These are phyloP conservation scores for Anagyrus pseudococci DNA, from an alignment of 2,888 invertebrate genomes.

Conservation along the genomic window DNA sequence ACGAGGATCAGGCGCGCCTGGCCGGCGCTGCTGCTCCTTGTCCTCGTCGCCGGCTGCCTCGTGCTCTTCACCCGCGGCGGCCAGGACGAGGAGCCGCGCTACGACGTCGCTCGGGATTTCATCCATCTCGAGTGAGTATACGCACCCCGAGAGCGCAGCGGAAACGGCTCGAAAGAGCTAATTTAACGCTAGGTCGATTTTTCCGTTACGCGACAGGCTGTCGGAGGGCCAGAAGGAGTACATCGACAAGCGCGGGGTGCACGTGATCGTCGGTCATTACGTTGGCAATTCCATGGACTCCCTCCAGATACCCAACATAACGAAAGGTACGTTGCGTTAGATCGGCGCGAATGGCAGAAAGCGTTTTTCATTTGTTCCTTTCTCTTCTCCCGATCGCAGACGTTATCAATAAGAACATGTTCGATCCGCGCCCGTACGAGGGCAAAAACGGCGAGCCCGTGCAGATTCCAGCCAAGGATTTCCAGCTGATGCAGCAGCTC, in stretches of 20 bases:
- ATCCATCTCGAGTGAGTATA: slow-evolving; percentile 34
- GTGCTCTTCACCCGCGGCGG: slow-evolving; percentile 50
- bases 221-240: slow-evolving; percentile 73
- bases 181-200: too few species aligned
- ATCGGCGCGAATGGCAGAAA: not conserved
- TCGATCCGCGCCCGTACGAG: slow-evolving; percentile 75
- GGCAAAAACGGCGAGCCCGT: slow-evolving; percentile 85
- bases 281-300: slow-evolving; percentile 74
- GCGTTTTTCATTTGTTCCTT: not conserved
- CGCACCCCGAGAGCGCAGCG: too few species aligned
- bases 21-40: slow-evolving; percentile 44
- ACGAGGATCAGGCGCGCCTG: slow-evolving; percentile 51
- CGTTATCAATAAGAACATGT: slow-evolving; percentile 78
- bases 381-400: slow-evolving; percentile 63
- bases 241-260: slow-evolving; percentile 76
- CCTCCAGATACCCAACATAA: slow-evolving; percentile 70
- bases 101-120: slow-evolving; percentile 13
- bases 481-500: slow-evolving; percentile 78
- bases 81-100: slow-evolving; percentile 37
- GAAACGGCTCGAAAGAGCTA: too few species aligned
- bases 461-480: slow-evolving; percentile 75
- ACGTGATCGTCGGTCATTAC: slow-evolving; percentile 88
- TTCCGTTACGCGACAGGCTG: slow-evolving; percentile 59
- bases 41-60: slow-evolving; percentile 46
- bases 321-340: slow-evolving; percentile 67